Evolutionary conservation across 2,797 vertebrate genomes (phyloP), one percentile per base, ranked within the genome.

Genomic region (Oreochromis grahami): DNA sequence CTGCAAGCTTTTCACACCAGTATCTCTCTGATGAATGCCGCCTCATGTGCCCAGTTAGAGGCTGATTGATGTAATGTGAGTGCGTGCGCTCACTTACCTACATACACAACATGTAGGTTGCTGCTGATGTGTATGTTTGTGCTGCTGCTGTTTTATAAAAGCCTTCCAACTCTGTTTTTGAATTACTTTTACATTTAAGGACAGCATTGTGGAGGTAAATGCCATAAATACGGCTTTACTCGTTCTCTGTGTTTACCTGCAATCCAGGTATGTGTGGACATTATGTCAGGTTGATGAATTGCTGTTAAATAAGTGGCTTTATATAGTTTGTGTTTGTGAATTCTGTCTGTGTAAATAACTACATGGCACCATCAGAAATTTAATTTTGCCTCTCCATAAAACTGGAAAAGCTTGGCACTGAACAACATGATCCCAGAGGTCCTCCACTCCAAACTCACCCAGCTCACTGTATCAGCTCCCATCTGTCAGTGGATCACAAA

Each of bases 321-420:
- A 45, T 3, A 8, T 17, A 48, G 41, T 70, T 45, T 70, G 13
- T 26, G 41, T 17, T 43, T 70, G 12, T 63, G 58, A 2, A 63
- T 63, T 43, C 24, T 68, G 21, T 43, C 21, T 45, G 38, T 17
- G 9, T 17, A 43, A 70, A 70, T 45, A 29, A 45, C 11, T 45
- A 11, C 14, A 45, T 3, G 0, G 21, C 15, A 45, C 14, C 65
- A 1, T 70, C 38, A 45, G 0, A 45, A 45, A 0, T 70, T 0
- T 26, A 45, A 70, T 0, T 14, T 43, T 68, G n/a, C 21, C 13
- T 38, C 38, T 9, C 0, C 14, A 26, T 24, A 15, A 43, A 68
- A 4, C 13, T 68, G 12, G 8, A 68, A 21, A 65, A 26, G n/a
- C 63, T 78, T 41, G 55, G 38, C 38, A 29, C 26, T 32, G 15